These are phyloP conservation scores for Pyrrhia umbra DNA, from an alignment of 2,888 invertebrate genomes.

Conservation along the genomic window DNA sequence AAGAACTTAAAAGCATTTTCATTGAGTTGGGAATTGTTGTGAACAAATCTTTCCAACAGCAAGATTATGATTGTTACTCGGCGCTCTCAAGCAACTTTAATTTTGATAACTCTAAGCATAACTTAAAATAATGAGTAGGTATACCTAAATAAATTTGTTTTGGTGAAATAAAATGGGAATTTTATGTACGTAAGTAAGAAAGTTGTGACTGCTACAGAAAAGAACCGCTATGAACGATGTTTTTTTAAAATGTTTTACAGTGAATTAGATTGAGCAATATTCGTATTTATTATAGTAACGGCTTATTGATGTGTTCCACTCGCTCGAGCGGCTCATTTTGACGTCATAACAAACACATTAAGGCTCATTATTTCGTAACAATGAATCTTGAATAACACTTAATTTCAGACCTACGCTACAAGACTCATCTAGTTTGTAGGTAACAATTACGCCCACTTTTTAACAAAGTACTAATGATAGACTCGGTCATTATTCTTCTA, in stretches of 20 bases:
- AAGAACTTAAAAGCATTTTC: slow-evolving; percentile 45
- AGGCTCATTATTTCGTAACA: slow-evolving; percentile 24
- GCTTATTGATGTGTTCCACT: slow-evolving; percentile 17
- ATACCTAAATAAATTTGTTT: slow-evolving; percentile 12
- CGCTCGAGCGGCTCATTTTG: not conserved
- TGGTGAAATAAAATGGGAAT: not conserved
- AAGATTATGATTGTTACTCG: slow-evolving; percentile 30
- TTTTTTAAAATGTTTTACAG: slow-evolving; percentile 5
- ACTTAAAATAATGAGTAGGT: not conserved
- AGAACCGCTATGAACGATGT: not conserved
- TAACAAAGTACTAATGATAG: slow-evolving; percentile 26
- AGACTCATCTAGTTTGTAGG: slow-evolving; percentile 13
- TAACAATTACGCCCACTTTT: slow-evolving; percentile 11
- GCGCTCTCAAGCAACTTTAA: slow-evolving; percentile 8
- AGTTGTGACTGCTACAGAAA: not conserved
- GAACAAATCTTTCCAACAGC: slow-evolving; percentile 20
- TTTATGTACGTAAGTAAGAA: slow-evolving; percentile 5
- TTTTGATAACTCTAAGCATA: slow-evolving; percentile 19
- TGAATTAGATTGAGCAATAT: slow-evolving; percentile 29
- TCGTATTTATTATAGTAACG: slow-evolving; percentile 11
- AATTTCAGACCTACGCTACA: not conserved
- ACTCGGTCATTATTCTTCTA: slow-evolving; percentile 31
- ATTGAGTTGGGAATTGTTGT: slow-evolving; percentile 42
- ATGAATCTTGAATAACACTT: not conserved
- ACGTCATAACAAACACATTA: slow-evolving; percentile 14